A percentile compares a stretch with the other conserved stretches of the same genome.
Evolutionary conservation across 2,113 vertebrate species (phyloP).

Genomic region (Amia ocellicauda): DNA sequence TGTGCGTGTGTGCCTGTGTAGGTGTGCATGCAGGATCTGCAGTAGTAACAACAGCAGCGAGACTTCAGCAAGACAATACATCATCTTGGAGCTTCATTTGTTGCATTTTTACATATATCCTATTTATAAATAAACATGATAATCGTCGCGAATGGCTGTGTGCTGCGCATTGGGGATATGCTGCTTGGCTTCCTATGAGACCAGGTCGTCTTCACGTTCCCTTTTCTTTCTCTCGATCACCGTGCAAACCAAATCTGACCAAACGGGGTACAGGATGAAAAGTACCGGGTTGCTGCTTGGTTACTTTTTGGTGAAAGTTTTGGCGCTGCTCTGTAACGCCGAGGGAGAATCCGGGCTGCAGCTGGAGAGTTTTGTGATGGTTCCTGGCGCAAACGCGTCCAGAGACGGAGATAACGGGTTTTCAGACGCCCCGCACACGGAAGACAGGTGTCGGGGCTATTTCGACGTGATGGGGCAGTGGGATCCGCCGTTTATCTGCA

Average conservation of each 20-base stretch:
- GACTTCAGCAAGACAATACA: constrained; percentile 5
- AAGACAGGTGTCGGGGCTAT: constrained; percentile 92
- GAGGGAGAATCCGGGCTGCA: constrained; percentile 86
- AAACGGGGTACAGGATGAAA: constrained; percentile 58
- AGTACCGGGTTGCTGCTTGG: constrained; percentile 80
- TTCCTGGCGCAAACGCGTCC: constrained; percentile 85
- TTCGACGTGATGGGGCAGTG: constrained; percentile 99
- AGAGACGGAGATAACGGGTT: constrained; percentile 73
- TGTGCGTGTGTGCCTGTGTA: constrained; percentile 22
- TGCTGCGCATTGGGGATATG: constrained; percentile 48
- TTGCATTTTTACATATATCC: constrained; percentile 16
- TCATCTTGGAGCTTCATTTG: constrained; percentile 10
- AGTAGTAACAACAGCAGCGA: constrained; percentile 12
- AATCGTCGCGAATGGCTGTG: constrained; percentile 49
- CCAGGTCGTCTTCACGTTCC: constrained; percentile 43
- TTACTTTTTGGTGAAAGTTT: constrained; percentile 89
- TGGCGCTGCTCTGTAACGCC: constrained; percentile 84
- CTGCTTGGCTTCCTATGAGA: constrained; percentile 55
- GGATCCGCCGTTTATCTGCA: constrained; percentile 95
- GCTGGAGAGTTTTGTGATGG: constrained; percentile 85
- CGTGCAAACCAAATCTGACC: constrained; percentile 1
- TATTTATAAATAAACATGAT: constrained; percentile 53
- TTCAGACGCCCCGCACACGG: constrained; percentile 81
- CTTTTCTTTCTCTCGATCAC: constrained; percentile 31
- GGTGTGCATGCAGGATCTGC: constrained; percentile 16